A percentile compares a stretch with the other conserved stretches of the same genome.
Evolutionary conservation across 2,888 invertebrate genomes (phyloP).

Genomic region (Drosophila falleni): DNA sequence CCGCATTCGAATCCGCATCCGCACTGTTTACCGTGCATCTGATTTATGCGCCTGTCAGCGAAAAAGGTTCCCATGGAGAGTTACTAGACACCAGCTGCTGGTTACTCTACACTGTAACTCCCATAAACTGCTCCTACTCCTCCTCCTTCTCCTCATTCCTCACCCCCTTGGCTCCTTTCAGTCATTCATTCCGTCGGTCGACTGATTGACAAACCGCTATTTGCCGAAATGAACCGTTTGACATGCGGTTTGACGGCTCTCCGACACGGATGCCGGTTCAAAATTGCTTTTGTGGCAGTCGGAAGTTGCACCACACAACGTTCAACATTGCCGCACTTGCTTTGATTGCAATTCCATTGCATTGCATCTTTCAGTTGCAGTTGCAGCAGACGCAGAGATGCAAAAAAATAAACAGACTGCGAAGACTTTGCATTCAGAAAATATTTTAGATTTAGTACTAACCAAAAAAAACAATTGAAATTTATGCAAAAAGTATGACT

Average conservation of each 20-base stretch:
- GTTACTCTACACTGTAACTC: slow-evolving; percentile 4
- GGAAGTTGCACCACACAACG: slow-evolving; percentile 1
- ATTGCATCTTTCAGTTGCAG: slow-evolving; percentile 13
- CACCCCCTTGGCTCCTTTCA: too few species aligned
- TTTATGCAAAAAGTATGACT: too few species aligned
- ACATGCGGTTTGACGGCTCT: slow-evolving; percentile 54
- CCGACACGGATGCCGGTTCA: slow-evolving; percentile 17
- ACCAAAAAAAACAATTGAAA: neutral
- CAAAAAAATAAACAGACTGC: neutral
- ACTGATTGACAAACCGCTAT: slow-evolving; percentile 77
- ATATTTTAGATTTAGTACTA: neutral
- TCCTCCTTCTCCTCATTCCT: too few species aligned
- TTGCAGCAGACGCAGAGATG: neutral
- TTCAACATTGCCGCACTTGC: slow-evolving; percentile 21
- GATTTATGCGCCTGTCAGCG: slow-evolving; percentile 74
- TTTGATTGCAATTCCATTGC: slow-evolving; percentile 41
- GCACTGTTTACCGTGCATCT: slow-evolving; percentile 54
- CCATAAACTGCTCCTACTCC: neutral
- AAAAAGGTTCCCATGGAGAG: slow-evolving; percentile 13
- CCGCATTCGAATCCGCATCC: slow-evolving; percentile 30
- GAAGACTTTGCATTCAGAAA: too few species aligned
- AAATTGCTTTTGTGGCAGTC: slow-evolving; percentile 38
- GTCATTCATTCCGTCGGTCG: slow-evolving; percentile 31
- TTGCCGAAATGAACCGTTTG: slow-evolving; percentile 76
- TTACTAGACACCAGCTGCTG: slow-evolving; percentile 42